A percentile compares a stretch with the other conserved stretches of the same genome.
These are phyloP conservation scores for Lagria hirta DNA, from an alignment of 2,888 invertebrate species.

Conservation along the genomic window DNA sequence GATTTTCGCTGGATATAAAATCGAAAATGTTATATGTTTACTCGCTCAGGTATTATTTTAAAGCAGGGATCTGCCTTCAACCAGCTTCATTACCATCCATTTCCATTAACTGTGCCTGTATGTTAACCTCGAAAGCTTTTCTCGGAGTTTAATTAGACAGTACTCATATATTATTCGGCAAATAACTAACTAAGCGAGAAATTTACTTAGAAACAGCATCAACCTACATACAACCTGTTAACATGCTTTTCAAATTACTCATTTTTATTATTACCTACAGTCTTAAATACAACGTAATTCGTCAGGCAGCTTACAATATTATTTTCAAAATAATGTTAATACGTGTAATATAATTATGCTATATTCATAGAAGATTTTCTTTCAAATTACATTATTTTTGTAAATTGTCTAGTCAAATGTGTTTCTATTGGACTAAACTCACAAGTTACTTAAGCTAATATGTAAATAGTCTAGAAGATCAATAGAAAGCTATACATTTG, in stretches of 20 bases:
- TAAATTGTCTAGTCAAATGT: no score
- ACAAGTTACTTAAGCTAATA: no score
- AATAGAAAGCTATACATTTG: no score
- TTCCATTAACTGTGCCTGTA: slow-evolving; percentile 17
- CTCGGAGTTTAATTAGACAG: slow-evolving; percentile 17
- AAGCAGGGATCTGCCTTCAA: slow-evolving; percentile 2
- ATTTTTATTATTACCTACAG: no score
- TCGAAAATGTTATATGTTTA: slow-evolving; percentile 4
- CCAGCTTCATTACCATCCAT: slow-evolving; percentile 14
- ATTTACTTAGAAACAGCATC: slow-evolving; percentile 9
- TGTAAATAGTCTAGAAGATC: no score
- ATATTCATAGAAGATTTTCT: no score
- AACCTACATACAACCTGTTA: slow-evolving; percentile 10
- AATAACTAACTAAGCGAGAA: slow-evolving; percentile 20
- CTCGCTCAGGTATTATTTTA: slow-evolving; percentile 1
- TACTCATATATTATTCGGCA: slow-evolving; percentile 22
- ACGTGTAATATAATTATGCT: no score
- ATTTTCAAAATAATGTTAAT: no score
- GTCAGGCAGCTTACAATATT: no score
- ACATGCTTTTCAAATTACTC: slow-evolving; percentile 15
- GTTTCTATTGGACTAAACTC: no score
- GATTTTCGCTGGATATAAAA: not conserved
- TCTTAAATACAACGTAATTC: no score
- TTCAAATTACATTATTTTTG: no score
- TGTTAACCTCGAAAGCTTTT: slow-evolving; percentile 21